Evolutionary conservation across 2,113 vertebrate species (phyloP).

Genomic region (Chloebia gouldiae): DNA sequence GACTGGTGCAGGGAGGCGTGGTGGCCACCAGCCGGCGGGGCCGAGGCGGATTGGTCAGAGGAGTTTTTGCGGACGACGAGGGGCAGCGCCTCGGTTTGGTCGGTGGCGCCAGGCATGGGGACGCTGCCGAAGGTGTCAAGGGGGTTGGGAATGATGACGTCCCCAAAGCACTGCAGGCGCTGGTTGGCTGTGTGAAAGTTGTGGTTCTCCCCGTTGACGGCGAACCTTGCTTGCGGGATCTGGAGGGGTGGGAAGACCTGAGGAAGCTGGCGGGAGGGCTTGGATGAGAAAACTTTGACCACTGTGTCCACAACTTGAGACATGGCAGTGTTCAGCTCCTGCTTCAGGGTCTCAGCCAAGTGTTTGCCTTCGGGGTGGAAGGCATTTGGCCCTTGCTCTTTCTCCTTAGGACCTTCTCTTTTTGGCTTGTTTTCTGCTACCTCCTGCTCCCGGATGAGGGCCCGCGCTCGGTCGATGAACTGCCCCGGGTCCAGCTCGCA

Average conservation of each 20-base stretch:
- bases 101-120: constrained; percentile 84
- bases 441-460: constrained; percentile 90
- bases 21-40: constrained; percentile 82
- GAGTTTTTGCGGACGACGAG: constrained; percentile 96
- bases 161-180: constrained; percentile 95
- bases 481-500: constrained; percentile 91
- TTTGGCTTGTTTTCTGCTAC: constrained; percentile 84
- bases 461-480: constrained; percentile 90
- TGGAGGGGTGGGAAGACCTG: constrained; percentile 91
- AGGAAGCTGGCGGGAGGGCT: constrained; percentile 87
- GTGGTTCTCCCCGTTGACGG: constrained; percentile 89
- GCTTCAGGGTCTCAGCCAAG: constrained; percentile 94
- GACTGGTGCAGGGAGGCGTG: constrained; percentile 91
- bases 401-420: constrained; percentile 82
- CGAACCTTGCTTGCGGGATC: constrained; percentile 84
- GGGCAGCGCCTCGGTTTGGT: constrained; percentile 96
- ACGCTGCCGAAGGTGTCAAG: constrained; percentile 89
- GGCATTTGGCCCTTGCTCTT: constrained; percentile 78
- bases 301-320: constrained; percentile 98
- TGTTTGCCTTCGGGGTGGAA: constrained; percentile 92
- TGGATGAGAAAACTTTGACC: constrained; percentile 94
- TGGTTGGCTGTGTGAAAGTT: constrained; percentile 93
- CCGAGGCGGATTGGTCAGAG: constrained; percentile 83
- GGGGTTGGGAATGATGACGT: constrained; percentile 93
- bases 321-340: constrained; percentile 97